Evolutionary conservation across 2,888 invertebrate genomes (phyloP), one percentile per base, ranked within the genome.

Genomic region (Heliothis peltigera): DNA sequence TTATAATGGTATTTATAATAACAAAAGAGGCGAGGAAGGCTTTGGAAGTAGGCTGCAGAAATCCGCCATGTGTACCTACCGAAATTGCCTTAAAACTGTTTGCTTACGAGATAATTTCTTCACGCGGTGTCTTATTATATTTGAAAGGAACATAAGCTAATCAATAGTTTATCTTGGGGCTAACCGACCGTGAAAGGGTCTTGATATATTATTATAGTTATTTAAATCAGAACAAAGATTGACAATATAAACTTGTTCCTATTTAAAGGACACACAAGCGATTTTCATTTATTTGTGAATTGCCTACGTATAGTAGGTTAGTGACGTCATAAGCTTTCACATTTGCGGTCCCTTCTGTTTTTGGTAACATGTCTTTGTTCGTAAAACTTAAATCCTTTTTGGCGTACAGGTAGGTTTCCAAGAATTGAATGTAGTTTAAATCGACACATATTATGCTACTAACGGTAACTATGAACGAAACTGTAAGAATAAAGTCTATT

Each of bases 41-140:
- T 48, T 63, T 54, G 44, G 57, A 83, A 80, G 64, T 78, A 69
- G 84, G 83, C 64, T 76, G 59, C 72, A 49, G 55, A 78, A n/a
- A 74, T 82, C 84, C 84, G 78, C 68, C 70, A 56, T 18, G 7
- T 53, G 62, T 49, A 48, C 47, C 55, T 49, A 48, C 47, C 55
- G 44, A 15, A 48, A 64, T 62, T 62, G 52, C 52, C 57, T 22
- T 68, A 47, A 75, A 58, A 48, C 21, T 7, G 28, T 63, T 61
- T 60, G 61, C 46, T 63, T 46, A 44, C 48, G n/a, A 53, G 52
- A 25, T 1, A 1, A 25, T 6, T 25, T 25, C 25, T 25, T 25
- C 25, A 25, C 25, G 25, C 25, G 25, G 5, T 25, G 5, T n/a
- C n/a, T n/a, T n/a, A n/a, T n/a, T n/a, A n/a, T n/a, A n/a, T n/a